Percentiles rank a stretch among this genome's conserved stretches.
phyloP scores from a whole-genome alignment of 2,888 invertebrate genomes.

The Siphlonurus alternatus region DNA sequence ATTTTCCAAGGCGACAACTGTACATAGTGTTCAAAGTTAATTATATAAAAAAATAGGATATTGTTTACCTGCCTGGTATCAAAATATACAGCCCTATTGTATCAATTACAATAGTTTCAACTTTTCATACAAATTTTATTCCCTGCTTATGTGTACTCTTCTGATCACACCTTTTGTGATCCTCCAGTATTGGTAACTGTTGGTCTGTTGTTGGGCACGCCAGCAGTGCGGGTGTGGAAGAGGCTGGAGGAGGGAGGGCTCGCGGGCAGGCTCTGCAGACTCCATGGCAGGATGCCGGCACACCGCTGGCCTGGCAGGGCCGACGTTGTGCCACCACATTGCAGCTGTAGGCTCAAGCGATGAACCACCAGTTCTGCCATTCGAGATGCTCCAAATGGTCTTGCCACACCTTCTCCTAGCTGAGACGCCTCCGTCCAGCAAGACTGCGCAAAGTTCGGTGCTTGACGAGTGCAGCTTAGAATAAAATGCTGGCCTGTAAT shows the following conservation, averaged over 20 bases:
- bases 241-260: not conserved
- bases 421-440: not conserved
- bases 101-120: too few relatives aligned
- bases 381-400: not conserved
- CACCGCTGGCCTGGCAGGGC: not conserved
- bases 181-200: not conserved
- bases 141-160: too few relatives aligned
- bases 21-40: too few relatives aligned
- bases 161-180: too few relatives aligned
- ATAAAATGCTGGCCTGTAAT: not conserved
- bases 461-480: not conserved
- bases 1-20: too few relatives aligned
- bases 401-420: not conserved
- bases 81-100: too few relatives aligned
- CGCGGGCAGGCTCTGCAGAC: not conserved
- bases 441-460: not conserved
- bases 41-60: too few relatives aligned
- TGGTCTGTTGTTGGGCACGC: not conserved
- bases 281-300: not conserved
- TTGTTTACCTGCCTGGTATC: too few relatives aligned
- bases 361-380: not conserved
- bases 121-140: too few relatives aligned
- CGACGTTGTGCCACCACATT: not conserved
- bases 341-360: not conserved
- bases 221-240: not conserved